Conservation (phyloP, 2,888 invertebrate species). For the Polietes domitor region DNA sequence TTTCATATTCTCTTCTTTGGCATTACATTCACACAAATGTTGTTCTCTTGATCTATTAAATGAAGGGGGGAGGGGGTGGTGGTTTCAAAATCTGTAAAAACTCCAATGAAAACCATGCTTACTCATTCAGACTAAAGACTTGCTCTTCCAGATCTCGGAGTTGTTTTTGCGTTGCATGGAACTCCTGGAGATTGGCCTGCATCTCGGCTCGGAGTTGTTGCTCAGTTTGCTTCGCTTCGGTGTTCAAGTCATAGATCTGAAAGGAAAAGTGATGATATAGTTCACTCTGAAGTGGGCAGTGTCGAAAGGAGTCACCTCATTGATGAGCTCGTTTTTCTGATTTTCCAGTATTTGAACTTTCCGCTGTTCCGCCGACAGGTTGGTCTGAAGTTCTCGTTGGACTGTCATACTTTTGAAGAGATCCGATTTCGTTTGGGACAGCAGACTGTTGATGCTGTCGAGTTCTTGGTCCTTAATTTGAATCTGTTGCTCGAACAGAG, state of each 20-base stretch:
- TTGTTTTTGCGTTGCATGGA: constrained; percentile 58
- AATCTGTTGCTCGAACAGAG: constrained; percentile 71
- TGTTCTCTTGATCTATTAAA: constrained; percentile 68
- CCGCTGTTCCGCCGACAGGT: constrained; percentile 73
- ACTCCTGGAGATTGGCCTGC: constrained; percentile 56
- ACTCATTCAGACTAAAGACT: constrained; percentile 66
- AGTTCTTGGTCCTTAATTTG: constrained; percentile 72
- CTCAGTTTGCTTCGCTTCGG: constrained; percentile 63
- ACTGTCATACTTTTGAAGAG: constrained; percentile 72
- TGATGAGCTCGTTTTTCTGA: constrained; percentile 72
- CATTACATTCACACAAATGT: constrained; percentile 58
- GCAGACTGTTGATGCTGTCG: constrained; percentile 71
- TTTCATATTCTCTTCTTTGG: constrained; percentile 65
- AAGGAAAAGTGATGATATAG: neutral
- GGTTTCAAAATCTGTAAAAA: neutral
- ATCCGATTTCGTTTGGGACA: constrained; percentile 73
- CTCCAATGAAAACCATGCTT: neutral
- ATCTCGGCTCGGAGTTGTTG: constrained; percentile 61
- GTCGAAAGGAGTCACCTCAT: constrained; percentile 69
- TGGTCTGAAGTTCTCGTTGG: constrained; percentile 73
- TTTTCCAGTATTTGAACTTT: constrained; percentile 72
- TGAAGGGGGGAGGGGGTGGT: neutral
- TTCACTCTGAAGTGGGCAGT: too few species aligned
- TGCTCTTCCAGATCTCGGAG: constrained; percentile 63
- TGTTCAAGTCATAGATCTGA: constrained; percentile 68